Conservation (phyloP, 1,140 invertebrate genomes). For the Dendrolimus punctatus region DNA sequence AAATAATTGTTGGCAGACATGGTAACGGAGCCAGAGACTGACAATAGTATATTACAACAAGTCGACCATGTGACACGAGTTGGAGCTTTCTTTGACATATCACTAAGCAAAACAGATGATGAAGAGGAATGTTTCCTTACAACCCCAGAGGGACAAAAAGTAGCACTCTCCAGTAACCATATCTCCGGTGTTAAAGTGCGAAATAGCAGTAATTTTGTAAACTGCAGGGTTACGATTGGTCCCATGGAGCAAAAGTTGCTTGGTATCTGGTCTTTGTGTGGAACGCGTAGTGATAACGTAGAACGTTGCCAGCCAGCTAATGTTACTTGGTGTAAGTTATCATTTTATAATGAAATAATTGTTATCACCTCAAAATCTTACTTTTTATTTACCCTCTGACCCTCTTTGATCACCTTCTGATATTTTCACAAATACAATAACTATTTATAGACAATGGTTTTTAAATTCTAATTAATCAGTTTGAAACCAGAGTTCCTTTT, state of each 20-base stretch:
- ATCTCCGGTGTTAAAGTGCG: constrained; percentile 10
- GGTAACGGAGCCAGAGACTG: neutral
- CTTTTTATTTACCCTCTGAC: no score
- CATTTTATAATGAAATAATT: no score
- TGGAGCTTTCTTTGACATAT: constrained; percentile 12
- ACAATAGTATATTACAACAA: neutral
- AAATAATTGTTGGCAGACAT: no score
- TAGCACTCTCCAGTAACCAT: neutral
- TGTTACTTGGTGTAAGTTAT: constrained; percentile 17
- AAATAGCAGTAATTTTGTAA: constrained; percentile 12
- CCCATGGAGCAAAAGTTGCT: constrained; percentile 13
- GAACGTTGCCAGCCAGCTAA: constrained; percentile 13
- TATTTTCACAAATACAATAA: no score
- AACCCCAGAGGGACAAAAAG: constrained; percentile 6
- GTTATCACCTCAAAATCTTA: no score
- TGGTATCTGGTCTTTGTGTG: constrained; percentile 20
- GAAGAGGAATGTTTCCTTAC: constrained; percentile 16
- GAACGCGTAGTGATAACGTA: neutral
- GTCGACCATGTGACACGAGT: constrained; percentile 8
- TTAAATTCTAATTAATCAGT: no score
- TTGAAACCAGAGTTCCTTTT: no score
- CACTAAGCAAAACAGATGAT: constrained; percentile 5
- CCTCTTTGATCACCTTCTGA: no score
- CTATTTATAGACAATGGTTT: no score
- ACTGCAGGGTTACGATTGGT: constrained; percentile 20